Evolutionary conservation across 2,113 vertebrate species (phyloP).

Genomic region (Brachypodius melanocephalos): DNA sequence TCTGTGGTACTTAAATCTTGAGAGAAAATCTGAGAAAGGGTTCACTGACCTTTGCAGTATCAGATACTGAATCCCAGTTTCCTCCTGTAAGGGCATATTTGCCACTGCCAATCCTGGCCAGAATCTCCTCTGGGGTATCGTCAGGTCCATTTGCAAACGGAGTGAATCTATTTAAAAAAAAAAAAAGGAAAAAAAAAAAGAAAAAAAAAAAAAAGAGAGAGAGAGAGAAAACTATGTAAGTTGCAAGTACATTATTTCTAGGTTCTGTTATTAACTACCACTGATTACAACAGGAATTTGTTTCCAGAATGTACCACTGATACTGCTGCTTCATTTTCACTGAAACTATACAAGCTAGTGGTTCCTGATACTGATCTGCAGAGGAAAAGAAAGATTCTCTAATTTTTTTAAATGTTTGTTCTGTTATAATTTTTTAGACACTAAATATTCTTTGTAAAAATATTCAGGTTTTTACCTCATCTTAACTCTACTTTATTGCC

Average conservation of each 20-base stretch:
- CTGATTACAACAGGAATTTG: neutral
- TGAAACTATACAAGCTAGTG: neutral
- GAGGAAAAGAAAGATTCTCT: neutral
- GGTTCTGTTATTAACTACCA: neutral
- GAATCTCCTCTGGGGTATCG: constrained; percentile 90
- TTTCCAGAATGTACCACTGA: neutral
- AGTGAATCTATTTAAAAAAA: constrained; percentile 79
- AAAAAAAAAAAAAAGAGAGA: neutral
- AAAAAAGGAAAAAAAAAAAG: rapidly evolving
- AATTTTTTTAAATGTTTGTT: neutral
- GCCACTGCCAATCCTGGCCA: constrained; percentile 90
- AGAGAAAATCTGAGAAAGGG: neutral
- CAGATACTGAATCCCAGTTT: constrained; percentile 93
- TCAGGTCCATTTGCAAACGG: constrained; percentile 92
- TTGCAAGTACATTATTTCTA: neutral
- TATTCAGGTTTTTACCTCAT: neutral
- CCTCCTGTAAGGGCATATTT: constrained; percentile 87
- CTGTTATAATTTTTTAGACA: neutral
- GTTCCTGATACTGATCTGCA: neutral
- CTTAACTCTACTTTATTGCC: neutral
- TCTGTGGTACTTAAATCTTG: neutral
- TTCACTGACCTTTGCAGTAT: constrained; percentile 84
- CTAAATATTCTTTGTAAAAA: neutral
- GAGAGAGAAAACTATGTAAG: neutral
- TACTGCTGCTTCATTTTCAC: neutral